Evolutionary conservation across 2,888 invertebrate genomes (phyloP), one percentile per base, ranked within the genome.

Genomic region (Beris morrisii): DNA sequence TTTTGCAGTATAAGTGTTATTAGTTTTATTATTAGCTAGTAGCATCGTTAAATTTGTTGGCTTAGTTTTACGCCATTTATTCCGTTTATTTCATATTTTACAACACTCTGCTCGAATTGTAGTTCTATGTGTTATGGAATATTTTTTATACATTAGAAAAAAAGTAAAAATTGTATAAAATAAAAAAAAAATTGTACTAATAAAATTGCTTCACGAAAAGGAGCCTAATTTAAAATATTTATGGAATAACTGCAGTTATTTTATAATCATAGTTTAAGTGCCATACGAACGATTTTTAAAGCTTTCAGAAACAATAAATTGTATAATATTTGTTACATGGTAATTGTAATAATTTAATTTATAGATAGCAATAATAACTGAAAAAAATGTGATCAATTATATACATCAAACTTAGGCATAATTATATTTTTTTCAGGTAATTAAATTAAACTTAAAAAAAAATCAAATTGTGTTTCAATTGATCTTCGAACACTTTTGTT

Each of bases 221-320:
- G 15, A 56, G 9, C 11, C 12, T 12, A 54, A 13, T 45, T 12
- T 13, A 54, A 28, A 46, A 53, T 22, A 22, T 22, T 22, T 22
- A 22, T 22, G 22, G 46, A 65, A 61, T 68, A 65, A 65, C 65
- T 61, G 61, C 61, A 65, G 65, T 61, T 61, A 68, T 68, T 46
- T 56, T 57, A 59, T 52, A 53, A 61, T 66, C 53, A 57, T 66
- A 58, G 55, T 66, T 46, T 66, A 68, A 64, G 68, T 68, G 68
- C 68, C 68, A 68, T 68, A 68, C 55, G 59, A 68, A 68, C 65
- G 65, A 66, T 63, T 68, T 68, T 68, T 66, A 66, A 64, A 64
- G 68, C 66, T 68, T 68, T 68, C 65, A 56, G 66, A n/a, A 22
- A 53, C 32, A 64, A 55, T 54, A 64, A 13, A 58, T 15, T 57